These are phyloP conservation scores for Hypocryptadius cinnamomeus DNA, from an alignment of 2,113 vertebrate species.

Conservation along the genomic window DNA sequence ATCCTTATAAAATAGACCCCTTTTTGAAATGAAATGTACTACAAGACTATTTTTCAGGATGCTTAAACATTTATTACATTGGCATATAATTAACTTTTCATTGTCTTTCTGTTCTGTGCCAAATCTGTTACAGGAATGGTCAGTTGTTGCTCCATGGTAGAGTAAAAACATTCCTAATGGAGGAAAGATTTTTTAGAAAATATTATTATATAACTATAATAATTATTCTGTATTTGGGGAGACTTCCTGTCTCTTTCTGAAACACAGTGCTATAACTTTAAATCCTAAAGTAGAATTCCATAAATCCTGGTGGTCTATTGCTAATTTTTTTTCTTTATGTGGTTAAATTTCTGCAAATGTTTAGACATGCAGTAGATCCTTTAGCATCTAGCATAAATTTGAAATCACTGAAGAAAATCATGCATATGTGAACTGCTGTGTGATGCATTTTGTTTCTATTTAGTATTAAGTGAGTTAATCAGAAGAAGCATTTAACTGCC, in stretches of 20 bases:
- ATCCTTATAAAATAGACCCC: not conserved
- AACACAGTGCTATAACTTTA: not conserved
- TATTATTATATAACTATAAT: not conserved
- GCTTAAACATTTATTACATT: conserved; percentile 31
- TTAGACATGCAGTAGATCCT: not conserved
- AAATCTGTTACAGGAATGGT: not conserved
- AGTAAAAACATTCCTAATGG: not conserved
- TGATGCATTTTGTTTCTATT: not conserved
- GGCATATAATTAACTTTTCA: conserved; percentile 39
- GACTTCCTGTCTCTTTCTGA: not conserved
- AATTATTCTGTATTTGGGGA: not conserved
- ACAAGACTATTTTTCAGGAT: conserved; percentile 28
- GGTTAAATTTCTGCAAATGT: not conserved
- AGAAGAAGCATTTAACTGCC: not conserved
- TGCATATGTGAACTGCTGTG: not conserved
- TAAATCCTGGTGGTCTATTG: not conserved
- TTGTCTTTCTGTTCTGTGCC: not conserved
- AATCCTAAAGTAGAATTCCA: not conserved
- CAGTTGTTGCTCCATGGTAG: not conserved
- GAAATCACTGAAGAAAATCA: not conserved
- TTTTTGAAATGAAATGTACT: conserved; percentile 32
- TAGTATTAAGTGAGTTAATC: not conserved
- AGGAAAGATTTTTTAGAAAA: not conserved
- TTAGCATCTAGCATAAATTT: not conserved
- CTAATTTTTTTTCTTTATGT: not conserved